Base-by-base conservation (phyloP, 2,888 invertebrate genomes). In the Octodonta nipae region DNA sequence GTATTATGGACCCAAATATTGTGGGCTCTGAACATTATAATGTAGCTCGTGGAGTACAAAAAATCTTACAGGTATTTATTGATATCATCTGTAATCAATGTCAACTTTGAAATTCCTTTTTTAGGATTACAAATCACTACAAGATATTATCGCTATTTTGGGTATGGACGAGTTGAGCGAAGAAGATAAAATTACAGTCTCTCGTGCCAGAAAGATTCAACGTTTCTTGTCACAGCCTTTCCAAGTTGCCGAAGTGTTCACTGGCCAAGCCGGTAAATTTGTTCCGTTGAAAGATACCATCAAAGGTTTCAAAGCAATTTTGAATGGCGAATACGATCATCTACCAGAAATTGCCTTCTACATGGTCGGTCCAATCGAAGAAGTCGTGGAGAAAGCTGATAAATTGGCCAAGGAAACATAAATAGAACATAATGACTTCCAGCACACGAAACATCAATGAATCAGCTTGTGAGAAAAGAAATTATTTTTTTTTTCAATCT, bases 91-190 rank as follows among this genome's bases (percentile, higher is more conserved):
- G n/a, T n/a, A n/a, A n/a, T n/a, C n/a, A n/a, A n/a, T n/a, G n/a
- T n/a, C n/a, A n/a, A n/a, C n/a, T n/a, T n/a, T n/a, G n/a, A n/a
- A n/a, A n/a, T n/a, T n/a, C n/a, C n/a, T n/a, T n/a, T n/a, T n/a
- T n/a, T n/a, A 83, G 63, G 77, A 72, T 52, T 67, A 71, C 58
- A 71, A 71, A 54, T 71, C 71, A 1, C 59, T 71, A 27, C 68
- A 78, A 51, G 95, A 96, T 66, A 96, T 96, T 55, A 96, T 96
- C 62, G 95, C 95, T 43, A 95, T 95, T 65, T 70, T 96, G 70
- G 95, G 95, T 66, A 96, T 96, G 95, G 95, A 96, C 58, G 95
- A 95, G 58, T 73, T 98, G 67, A 95, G 95, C 31, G 96, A 98
- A 65, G 96, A 98, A 51, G 96, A 98, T 64, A 96, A 96, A 65